phyloP scores from a whole-genome alignment of 37 sponge, comb jelly and placozoan genomes.

The Chondrilla cf. caribensis region DNA sequence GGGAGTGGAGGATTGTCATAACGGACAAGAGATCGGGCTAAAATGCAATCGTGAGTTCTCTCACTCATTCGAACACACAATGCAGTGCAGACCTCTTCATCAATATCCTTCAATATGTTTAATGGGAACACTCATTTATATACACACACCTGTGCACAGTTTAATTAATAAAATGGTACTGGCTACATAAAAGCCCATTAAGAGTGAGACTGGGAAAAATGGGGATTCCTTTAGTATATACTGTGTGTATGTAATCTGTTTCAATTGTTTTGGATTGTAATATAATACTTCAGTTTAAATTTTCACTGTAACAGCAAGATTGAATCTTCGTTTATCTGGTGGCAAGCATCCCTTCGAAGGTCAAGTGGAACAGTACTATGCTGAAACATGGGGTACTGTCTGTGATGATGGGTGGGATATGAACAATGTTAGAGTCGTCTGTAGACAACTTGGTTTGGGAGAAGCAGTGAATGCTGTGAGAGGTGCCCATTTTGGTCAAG shows the following conservation, averaged over 20 bases:
- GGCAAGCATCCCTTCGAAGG: constrained; percentile 17
- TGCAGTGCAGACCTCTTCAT: neutral
- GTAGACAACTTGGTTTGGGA: constrained; percentile 22
- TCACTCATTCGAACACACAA: too few relatives aligned
- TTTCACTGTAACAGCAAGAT: neutral
- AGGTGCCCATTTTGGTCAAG: neutral
- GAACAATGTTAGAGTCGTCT: constrained; percentile 14
- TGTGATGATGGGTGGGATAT: constrained; percentile 22
- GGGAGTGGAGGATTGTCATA: constrained; percentile 24
- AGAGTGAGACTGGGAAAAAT: too few relatives aligned
- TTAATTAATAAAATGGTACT: too few relatives aligned
- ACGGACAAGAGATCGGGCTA: constrained; percentile 2
- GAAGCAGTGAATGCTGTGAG: constrained; percentile 2
- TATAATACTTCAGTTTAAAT: too few relatives aligned
- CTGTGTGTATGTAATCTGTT: too few relatives aligned
- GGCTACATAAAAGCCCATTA: too few relatives aligned
- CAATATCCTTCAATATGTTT: too few relatives aligned
- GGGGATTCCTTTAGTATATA: too few relatives aligned
- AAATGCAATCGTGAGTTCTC: constrained; percentile 16
- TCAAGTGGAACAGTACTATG: constrained; percentile 10
- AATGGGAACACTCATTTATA: too few relatives aligned
- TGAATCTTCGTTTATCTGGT: constrained; percentile 16
- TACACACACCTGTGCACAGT: too few relatives aligned
- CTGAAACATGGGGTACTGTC: constrained; percentile 24
- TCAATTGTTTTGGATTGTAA: too few relatives aligned